Evolutionary conservation across 2,113 vertebrate genomes (phyloP).

Genomic region (Leptobrachium ailaonicum): DNA sequence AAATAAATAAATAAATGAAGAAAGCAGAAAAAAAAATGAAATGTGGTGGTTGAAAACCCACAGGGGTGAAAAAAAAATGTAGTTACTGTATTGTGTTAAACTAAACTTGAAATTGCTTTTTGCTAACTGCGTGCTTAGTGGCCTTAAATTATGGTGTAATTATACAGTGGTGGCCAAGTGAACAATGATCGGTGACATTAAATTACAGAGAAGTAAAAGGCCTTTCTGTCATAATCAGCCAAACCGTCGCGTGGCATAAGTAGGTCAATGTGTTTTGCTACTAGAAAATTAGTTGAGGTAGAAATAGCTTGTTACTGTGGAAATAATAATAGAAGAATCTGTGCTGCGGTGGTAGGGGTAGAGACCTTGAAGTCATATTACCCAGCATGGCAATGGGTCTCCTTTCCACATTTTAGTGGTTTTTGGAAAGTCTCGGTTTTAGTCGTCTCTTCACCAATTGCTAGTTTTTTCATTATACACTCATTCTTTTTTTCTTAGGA

Average conservation of each 20-base stretch:
- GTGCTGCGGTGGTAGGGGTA: not conserved
- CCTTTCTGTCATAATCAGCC: slow-evolving; percentile 26
- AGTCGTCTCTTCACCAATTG: too few species aligned
- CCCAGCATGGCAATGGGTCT: not conserved
- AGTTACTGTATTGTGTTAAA: slow-evolving; percentile 18
- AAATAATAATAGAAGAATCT: not conserved
- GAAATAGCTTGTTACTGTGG: not conserved
- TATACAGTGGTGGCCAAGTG: slow-evolving; percentile 15
- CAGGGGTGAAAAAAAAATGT: not conserved
- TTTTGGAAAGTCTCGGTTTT: too few species aligned
- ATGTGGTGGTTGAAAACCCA: slow-evolving; percentile 1
- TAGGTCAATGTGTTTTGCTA: slow-evolving; percentile 13
- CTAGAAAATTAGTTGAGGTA: slow-evolving; percentile 23
- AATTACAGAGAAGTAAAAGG: slow-evolving; percentile 32
- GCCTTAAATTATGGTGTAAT: slow-evolving; percentile 40
- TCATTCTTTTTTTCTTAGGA: too few species aligned
- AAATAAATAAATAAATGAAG: too few species aligned
- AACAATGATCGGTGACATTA: slow-evolving; percentile 36
- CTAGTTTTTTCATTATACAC: too few species aligned
- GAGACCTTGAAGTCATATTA: not conserved
- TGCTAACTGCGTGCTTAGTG: slow-evolving; percentile 5
- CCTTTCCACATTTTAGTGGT: too few species aligned
- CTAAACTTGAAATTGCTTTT: slow-evolving; percentile 6
- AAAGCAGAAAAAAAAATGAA: not conserved
- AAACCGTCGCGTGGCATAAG: slow-evolving; percentile 7